A percentile compares a stretch with the other conserved stretches of the same genome.
phyloP scores from a whole-genome alignment of 2,113 vertebrate genomes.

The Plestiodon gilberti region DNA sequence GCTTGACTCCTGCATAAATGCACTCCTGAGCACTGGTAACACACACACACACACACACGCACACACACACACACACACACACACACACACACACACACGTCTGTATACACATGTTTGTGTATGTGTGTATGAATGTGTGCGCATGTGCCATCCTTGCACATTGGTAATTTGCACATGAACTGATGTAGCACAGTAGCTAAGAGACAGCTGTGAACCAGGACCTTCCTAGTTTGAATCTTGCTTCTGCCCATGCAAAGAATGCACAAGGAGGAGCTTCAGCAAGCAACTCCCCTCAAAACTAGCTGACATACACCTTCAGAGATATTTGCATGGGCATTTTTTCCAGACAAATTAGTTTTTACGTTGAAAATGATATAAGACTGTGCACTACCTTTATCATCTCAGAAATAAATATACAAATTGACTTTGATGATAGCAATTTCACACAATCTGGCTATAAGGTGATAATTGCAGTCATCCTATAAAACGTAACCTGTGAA shows the following conservation, averaged over 20 bases:
- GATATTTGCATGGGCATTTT: neutral
- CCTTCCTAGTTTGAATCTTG: too few species aligned
- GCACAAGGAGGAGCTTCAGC: too few species aligned
- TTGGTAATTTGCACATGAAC: too few species aligned
- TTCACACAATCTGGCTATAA: conserved; percentile 6
- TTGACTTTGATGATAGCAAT: neutral
- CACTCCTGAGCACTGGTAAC: neutral
- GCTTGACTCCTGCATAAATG: neutral
- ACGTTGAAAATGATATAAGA: neutral
- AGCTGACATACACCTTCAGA: neutral
- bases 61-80: too few species aligned
- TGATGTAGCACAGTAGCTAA: too few species aligned
- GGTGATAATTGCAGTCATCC: neutral
- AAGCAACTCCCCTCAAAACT: neutral
- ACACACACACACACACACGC: too few species aligned
- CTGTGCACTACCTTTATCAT: neutral
- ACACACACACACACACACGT: too few species aligned
- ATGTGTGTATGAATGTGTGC: too few species aligned
- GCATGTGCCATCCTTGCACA: too few species aligned
- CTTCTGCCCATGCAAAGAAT: too few species aligned
- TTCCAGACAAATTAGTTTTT: neutral
- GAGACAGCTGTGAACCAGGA: too few species aligned
- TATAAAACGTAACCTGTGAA: neutral
- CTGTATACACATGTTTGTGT: too few species aligned
- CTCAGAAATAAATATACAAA: conserved; percentile 13